phyloP scores from a whole-genome alignment of 2,888 invertebrate species.

The Hesperia comma region DNA sequence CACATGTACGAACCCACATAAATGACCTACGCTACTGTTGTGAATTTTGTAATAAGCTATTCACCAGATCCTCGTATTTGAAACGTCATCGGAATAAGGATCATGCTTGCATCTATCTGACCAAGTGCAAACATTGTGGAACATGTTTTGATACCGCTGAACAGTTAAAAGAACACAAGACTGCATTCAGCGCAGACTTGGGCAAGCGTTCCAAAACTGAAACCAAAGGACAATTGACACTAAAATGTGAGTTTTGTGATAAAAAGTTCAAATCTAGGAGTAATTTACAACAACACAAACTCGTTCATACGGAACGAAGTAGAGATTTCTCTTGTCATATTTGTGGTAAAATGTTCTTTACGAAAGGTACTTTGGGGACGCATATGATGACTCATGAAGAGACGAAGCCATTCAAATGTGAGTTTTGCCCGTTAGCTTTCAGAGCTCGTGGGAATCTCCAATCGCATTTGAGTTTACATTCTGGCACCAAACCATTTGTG shows the following conservation, averaged over 20 bases:
- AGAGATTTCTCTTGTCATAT: constrained; percentile 74
- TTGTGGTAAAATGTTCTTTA: constrained; percentile 79
- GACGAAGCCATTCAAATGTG: constrained; percentile 71
- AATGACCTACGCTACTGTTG: constrained; percentile 67
- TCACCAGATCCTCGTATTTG: constrained; percentile 53
- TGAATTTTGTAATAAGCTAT: constrained; percentile 68
- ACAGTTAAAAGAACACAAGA: constrained; percentile 64
- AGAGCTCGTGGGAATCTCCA: constrained; percentile 72
- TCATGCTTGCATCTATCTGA: constrained; percentile 52
- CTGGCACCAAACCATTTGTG: constrained; percentile 72
- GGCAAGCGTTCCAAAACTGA: constrained; percentile 43
- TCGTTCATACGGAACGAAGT: constrained; percentile 73
- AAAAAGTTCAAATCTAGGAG: constrained; percentile 73
- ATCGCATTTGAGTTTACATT: constrained; percentile 72
- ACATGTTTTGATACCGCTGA: constrained; percentile 60
- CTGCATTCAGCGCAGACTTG: constrained; percentile 54
- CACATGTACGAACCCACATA: constrained; percentile 67
- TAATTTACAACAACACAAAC: constrained; percentile 68
- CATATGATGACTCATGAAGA: constrained; percentile 76
- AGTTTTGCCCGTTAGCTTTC: constrained; percentile 72
- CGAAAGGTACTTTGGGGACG: constrained; percentile 72
- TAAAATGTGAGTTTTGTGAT: constrained; percentile 69
- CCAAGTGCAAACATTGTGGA: constrained; percentile 67
- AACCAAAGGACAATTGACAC: constrained; percentile 47
- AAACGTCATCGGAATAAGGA: constrained; percentile 60